Percentiles rank a stretch among this genome's conserved stretches.
Evolutionary conservation across 1,140 invertebrate species (phyloP).

Genomic region (Branchinecta lynchi): DNA sequence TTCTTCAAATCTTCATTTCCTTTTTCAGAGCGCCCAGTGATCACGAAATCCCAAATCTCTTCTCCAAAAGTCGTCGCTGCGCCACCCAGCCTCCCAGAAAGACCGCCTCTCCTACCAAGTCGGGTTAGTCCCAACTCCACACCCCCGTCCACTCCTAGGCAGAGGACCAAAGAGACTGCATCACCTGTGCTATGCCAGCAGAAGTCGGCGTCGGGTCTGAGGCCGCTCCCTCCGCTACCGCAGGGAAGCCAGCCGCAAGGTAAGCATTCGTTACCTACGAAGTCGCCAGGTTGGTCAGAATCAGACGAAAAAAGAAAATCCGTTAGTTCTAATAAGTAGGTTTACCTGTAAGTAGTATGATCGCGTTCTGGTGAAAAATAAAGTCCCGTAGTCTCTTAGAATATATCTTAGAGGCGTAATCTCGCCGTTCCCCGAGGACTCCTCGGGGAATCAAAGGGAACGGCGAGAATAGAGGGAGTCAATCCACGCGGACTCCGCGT

Average conservation of each 20-base stretch:
- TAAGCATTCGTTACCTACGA: not conserved
- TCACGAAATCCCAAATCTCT: not conserved
- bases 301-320: no score
- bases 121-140: not conserved
- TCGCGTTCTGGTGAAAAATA: no score
- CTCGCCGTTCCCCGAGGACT: no score
- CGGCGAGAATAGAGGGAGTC: no score
- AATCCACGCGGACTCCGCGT: no score
- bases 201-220: not conserved
- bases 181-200: slow-evolving; percentile 4
- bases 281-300: no score
- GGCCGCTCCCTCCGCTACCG: not conserved
- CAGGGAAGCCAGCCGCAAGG: not conserved
- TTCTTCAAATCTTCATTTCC: not conserved
- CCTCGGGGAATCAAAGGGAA: no score
- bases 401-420: no score
- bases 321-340: no score
- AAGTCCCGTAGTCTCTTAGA: no score
- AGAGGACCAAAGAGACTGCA: not conserved
- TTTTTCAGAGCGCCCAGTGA: not conserved
- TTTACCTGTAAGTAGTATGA: no score
- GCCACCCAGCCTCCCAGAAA: not conserved
- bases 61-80: not conserved
- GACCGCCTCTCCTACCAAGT: not conserved
- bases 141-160: not conserved